A percentile compares a stretch with the other conserved stretches of the same genome.
phyloP scores from a whole-genome alignment of 2,888 invertebrate genomes.

The Seira musarum region DNA sequence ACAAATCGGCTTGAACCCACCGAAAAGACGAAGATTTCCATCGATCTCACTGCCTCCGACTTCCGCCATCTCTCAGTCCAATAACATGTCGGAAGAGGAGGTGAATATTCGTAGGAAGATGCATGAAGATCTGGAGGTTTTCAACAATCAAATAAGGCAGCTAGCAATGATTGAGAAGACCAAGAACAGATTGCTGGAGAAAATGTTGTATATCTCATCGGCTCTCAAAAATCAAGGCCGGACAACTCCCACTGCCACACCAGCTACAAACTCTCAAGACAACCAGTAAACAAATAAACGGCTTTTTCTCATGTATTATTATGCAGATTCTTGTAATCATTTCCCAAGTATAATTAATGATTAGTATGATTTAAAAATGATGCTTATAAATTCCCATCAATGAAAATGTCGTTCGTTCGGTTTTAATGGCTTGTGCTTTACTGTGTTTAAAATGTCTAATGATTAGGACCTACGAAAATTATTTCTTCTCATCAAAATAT shows the following conservation, averaged over 20 bases:
- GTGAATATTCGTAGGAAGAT: conserved; percentile 64
- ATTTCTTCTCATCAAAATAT: no score
- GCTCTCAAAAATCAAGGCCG: conserved; percentile 53
- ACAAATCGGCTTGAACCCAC: conserved; percentile 56
- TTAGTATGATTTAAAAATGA: no score
- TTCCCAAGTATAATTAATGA: no score
- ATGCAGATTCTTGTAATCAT: not conserved
- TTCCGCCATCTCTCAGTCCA: conserved; percentile 50
- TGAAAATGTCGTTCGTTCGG: no score
- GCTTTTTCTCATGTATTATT: not conserved
- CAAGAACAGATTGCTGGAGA: conserved; percentile 61
- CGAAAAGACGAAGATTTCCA: conserved; percentile 66
- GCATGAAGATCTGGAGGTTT: conserved; percentile 62
- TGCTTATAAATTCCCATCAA: no score
- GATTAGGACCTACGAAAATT: no score
- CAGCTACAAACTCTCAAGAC: conserved; percentile 50
- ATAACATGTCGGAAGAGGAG: conserved; percentile 51
- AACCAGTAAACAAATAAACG: conserved; percentile 41
- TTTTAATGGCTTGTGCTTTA: no score
- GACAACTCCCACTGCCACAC: conserved; percentile 45
- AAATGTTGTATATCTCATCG: conserved; percentile 62
- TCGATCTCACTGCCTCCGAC: conserved; percentile 59
- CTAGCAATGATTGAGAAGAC: conserved; percentile 63
- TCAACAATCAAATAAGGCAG: conserved; percentile 63
- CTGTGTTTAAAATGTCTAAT: no score